Percentiles rank a stretch among this genome's conserved stretches.
These are phyloP conservation scores for Diadophis punctatus DNA, from an alignment of 2,113 vertebrate genomes.

Conservation along the genomic window DNA sequence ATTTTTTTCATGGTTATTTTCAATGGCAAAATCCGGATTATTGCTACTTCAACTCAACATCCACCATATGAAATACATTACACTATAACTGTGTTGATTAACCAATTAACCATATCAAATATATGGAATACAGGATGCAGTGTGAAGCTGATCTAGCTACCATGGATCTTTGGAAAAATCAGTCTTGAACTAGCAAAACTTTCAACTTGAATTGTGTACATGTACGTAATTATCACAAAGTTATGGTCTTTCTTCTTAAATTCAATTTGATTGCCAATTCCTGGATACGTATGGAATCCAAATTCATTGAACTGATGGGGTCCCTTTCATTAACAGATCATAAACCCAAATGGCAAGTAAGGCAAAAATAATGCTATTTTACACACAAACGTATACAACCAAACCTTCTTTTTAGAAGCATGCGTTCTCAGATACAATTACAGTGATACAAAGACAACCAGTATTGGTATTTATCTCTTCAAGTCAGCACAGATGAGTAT, in stretches of 20 bases:
- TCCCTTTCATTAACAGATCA: background rate
- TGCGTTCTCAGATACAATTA: background rate
- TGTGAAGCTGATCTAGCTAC: background rate
- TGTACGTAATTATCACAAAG: background rate
- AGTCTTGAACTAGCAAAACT: background rate
- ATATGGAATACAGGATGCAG: too few species aligned
- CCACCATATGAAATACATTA: background rate
- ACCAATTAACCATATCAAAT: background rate
- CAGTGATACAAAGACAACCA: background rate
- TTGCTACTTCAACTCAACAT: background rate
- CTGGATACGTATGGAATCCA: background rate
- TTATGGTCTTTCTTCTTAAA: background rate
- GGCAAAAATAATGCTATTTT: background rate
- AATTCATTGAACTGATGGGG: background rate
- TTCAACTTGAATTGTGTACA: background rate
- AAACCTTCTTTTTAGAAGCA: background rate
- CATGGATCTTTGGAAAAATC: background rate
- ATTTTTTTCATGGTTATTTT: background rate
- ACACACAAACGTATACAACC: background rate
- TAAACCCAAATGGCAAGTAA: background rate
- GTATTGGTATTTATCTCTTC: background rate
- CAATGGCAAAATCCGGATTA: background rate
- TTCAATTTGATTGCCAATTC: background rate
- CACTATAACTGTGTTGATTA: background rate
- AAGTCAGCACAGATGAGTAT: background rate